These are phyloP conservation scores for Halcyon badia DNA, from an alignment of 2,797 vertebrate species.

Conservation along the genomic window DNA sequence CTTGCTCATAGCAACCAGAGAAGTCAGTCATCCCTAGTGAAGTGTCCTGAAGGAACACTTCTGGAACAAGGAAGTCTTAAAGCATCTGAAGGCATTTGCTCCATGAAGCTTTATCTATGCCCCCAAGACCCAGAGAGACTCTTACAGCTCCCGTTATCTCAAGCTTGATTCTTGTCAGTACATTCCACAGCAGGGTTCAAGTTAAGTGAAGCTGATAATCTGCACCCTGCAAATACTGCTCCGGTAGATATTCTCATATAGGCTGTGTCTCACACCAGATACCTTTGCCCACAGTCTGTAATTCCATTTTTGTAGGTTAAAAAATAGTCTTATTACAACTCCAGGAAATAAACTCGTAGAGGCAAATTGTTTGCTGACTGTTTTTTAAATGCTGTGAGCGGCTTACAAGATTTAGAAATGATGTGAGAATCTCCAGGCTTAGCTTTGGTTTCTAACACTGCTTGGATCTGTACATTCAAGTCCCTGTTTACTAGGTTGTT, in stretches of 20 bases:
- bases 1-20: background rate
- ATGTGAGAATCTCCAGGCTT: background rate
- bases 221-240: background rate
- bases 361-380: background rate
- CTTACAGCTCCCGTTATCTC: background rate
- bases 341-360: background rate
- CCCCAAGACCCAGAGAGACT: background rate
- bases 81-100: background rate
- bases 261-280: background rate
- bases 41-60: background rate
- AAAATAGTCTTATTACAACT: background rate
- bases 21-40: background rate
- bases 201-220: background rate
- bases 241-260: fast-evolving
- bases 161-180: background rate
- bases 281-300: background rate
- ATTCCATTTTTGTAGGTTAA: background rate
- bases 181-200: background rate
- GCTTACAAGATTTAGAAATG: background rate
- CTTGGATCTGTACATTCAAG: background rate
- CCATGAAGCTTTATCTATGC: background rate
- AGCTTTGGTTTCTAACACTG: background rate
- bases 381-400: background rate
- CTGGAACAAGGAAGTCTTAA: background rate
- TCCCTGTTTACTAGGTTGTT: background rate